phyloP scores from a whole-genome alignment of 2,797 vertebrate species.

The Dicrostonyx torquatus region DNA sequence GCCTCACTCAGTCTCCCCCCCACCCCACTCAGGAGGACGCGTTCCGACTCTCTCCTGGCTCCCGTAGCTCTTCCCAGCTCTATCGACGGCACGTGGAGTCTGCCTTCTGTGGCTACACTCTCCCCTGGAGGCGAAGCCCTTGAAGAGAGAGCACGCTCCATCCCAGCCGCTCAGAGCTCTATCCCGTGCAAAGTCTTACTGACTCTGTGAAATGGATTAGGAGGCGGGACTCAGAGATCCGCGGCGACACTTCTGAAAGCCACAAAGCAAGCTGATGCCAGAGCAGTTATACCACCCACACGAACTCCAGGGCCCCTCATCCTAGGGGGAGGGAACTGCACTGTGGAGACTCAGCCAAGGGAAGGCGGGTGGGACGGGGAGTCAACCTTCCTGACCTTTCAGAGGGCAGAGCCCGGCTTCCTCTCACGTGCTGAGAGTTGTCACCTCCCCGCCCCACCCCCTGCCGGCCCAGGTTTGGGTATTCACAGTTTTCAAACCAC shows the following conservation, averaged over 20 bases:
- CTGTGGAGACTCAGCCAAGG: background rate
- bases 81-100: accelerated
- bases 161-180: background rate
- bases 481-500: background rate
- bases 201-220: background rate
- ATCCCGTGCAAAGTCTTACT: background rate
- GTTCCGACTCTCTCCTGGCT: background rate
- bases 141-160: background rate
- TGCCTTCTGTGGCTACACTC: background rate
- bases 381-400: background rate
- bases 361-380: background rate
- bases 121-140: background rate
- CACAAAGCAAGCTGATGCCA: background rate
- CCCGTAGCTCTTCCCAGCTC: background rate
- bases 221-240: background rate
- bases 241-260: constrained; percentile 17
- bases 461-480: background rate
- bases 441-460: background rate
- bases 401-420: background rate
- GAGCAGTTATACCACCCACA: background rate
- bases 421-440: background rate
- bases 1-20: background rate
- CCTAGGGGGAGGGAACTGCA: background rate
- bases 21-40: background rate
- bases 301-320: background rate